Percentiles rank a stretch among this genome's conserved stretches.
Evolutionary conservation across 2,113 vertebrate genomes (phyloP).

Genomic region (Melanostigma gelatinosum): DNA sequence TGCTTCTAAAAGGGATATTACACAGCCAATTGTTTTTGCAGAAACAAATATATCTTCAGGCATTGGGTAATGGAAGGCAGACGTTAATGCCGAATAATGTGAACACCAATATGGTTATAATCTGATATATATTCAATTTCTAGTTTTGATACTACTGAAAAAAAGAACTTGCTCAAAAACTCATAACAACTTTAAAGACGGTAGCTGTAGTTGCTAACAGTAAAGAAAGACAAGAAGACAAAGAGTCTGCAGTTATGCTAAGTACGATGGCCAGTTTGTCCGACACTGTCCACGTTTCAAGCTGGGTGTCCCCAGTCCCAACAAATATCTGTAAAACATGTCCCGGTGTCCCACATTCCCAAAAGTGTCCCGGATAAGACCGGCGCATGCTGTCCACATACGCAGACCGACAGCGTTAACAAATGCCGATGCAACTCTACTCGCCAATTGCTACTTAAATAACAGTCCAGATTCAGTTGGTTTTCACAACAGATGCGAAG

Average conservation of each 20-base stretch:
- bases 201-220: not conserved
- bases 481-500: no score
- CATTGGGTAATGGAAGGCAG: not conserved
- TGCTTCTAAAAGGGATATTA: no score
- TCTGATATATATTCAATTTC: not conserved
- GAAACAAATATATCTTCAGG: not conserved
- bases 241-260: not conserved
- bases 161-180: not conserved
- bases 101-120: not conserved
- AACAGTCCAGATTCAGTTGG: no score
- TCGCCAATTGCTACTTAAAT: no score
- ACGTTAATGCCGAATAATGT: slow-evolving; percentile 9
- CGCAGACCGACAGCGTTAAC: not conserved
- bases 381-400: not conserved
- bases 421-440: no score
- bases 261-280: no score
- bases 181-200: not conserved
- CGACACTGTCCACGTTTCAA: not conserved
- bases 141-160: not conserved
- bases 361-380: no score
- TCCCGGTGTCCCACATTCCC: not conserved
- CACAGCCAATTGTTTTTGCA: no score
- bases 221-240: not conserved
- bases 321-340: no score
- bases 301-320: no score